Evolutionary conservation across 2,888 invertebrate genomes (phyloP), one percentile per base, ranked within the genome.

Genomic region (Adelognathus sp.): DNA sequence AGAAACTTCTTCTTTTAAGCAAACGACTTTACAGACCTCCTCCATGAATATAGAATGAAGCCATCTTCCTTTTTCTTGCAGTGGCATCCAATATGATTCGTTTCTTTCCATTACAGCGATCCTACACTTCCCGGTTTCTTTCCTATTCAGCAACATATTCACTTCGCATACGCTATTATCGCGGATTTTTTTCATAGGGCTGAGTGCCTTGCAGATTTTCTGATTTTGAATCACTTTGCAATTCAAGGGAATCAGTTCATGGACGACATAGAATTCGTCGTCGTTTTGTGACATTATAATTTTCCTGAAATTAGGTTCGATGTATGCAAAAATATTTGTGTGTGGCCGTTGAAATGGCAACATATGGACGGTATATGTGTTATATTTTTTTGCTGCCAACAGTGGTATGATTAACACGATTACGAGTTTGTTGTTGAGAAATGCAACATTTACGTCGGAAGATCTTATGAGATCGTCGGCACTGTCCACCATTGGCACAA

Each of bases 221-320:
- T 54, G n/a, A 29, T 31, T 54, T 14, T 54, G n/a, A 29, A 54
- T 54, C 6, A 14, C 29, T 54, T 54, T 54, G 31, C 54, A 54
- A 29, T 54, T 54, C 21, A 54, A 21, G 3, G 54, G 11, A 4
- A 18, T n/a, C 7, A 18, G 16, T 3, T 46, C 21, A 3, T 18
- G 18, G 1, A 46, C 46, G 6, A 46, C 21, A 18, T 46, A 46
- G 18, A 18, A 46, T 46, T 46, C 18, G 18, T 46, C 18, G 21
- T 46, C 46, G 18, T 9, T 16, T 21, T 46, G 7, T 2, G 39
- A 39, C 39, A 39, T 14, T 39, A 39, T 46, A 16, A 46, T 21
- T 4, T 9, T 46, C 7, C 2, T 21, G 21, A 46, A 11, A 6
- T 46, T 16, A 16, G 5, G 46, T 46, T 46, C 6, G 7, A 46